Conservation (phyloP, 2,113 vertebrate genomes). For the Corythornis madagascariensis region DNA sequence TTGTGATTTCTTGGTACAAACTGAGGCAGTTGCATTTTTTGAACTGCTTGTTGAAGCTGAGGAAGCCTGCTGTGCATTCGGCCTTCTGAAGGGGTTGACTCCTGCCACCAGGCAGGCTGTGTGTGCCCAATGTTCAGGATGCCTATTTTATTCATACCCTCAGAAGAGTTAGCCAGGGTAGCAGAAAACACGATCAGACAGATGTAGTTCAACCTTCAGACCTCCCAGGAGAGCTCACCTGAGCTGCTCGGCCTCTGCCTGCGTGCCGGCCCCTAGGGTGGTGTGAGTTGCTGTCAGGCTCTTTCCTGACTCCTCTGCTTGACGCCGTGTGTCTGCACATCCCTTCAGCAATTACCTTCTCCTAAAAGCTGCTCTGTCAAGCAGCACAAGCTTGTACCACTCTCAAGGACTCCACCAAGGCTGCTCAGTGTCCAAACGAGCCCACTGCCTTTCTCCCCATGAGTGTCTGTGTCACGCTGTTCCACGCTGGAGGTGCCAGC, state of each 20-base stretch:
- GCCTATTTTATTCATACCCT: not conserved
- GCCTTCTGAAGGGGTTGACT: not conserved
- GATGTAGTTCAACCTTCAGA: not conserved
- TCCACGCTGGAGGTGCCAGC: not conserved
- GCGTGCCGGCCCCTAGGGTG: fast-evolving
- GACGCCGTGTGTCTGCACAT: not conserved
- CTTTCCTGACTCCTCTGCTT: not conserved
- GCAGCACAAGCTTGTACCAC: not conserved
- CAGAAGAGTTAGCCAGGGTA: not conserved
- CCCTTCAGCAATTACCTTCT: not conserved
- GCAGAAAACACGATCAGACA: not conserved
- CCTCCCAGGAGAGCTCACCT: not conserved
- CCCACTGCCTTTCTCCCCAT: fast-evolving
- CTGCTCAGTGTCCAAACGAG: not conserved
- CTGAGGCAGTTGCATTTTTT: not conserved
- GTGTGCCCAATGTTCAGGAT: fast-evolving
- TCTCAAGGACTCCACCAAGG: not conserved
- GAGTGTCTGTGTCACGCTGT: fast-evolving
- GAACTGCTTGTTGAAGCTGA: not conserved
- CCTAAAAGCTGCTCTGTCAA: not conserved
- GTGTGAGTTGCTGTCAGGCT: not conserved
- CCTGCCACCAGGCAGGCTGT: not conserved
- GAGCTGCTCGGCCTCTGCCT: not conserved
- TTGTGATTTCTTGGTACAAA: not conserved
- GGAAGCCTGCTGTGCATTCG: not conserved